These are phyloP conservation scores for Smutsia temminckii DNA, from an alignment of 2,797 vertebrate genomes.

Conservation along the genomic window DNA sequence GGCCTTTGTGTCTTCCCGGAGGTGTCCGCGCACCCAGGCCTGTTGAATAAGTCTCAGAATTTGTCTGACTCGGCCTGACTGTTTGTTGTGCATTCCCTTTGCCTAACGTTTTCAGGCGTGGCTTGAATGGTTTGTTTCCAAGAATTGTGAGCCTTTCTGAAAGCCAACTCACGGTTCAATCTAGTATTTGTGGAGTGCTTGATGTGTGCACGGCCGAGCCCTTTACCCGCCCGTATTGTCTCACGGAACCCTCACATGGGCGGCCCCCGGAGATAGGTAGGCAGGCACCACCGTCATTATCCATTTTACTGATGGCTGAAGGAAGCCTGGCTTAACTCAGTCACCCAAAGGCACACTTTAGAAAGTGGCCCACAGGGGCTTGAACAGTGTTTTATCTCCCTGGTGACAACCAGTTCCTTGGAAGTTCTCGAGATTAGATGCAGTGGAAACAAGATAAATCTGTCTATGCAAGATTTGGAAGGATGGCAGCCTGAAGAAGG, in stretches of 20 bases:
- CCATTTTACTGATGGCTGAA: not conserved
- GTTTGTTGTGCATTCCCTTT: not conserved
- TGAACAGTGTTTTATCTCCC: not conserved
- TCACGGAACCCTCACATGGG: not conserved
- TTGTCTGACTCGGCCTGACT: not conserved
- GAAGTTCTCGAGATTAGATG: not conserved
- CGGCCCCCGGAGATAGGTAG: not conserved
- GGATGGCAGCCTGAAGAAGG: not conserved
- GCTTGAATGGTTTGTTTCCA: not conserved
- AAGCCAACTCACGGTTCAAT: not conserved
- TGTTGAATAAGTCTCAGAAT: not conserved
- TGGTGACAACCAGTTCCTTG: not conserved
- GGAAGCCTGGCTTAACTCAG: not conserved
- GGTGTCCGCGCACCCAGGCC: not conserved
- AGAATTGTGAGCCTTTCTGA: not conserved
- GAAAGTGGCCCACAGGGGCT: not conserved
- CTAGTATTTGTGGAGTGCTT: not conserved
- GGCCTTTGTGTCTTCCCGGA: not conserved
- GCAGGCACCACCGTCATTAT: not conserved
- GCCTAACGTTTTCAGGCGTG: not conserved
- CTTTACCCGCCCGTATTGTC: conserved; percentile 15
- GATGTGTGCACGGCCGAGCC: not conserved
- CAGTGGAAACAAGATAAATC: not conserved
- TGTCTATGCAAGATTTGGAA: not conserved
- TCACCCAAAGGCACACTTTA: not conserved